Base-by-base conservation (phyloP, 1,140 invertebrate species). In the Papilio machaon region DNA sequence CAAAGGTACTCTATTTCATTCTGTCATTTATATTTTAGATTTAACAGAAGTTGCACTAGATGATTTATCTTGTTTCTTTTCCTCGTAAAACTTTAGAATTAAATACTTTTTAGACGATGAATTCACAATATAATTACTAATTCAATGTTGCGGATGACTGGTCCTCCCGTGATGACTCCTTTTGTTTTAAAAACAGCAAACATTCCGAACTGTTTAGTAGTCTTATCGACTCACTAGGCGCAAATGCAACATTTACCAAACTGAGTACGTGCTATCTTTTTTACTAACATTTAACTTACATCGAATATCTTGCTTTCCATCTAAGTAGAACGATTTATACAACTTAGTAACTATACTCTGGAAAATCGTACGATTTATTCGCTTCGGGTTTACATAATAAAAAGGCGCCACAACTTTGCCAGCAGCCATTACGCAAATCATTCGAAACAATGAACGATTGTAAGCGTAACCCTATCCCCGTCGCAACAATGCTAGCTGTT, bases 401-500 rank as follows among this genome's bases (percentile, higher is more conserved):
- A 76, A 76, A 23, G 43, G 74, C 74, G 46, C 74, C 47, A 70
- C 64, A 76, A 35, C 43, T 30, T 49, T 49, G 11, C 9, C n/a
- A 5, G 73, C 19, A 49, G n/a, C 74, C 43, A 76, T 76, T 76
- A 76, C 74, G 74, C 74, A 76, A 76, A 76, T 49, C 74, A 76
- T 49, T 76, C 46, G 74, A 76, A 76, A 76, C 74, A 76, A 76
- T 76, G 47, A 76, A 13, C 74, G 47, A 76, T 76, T 76, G 74
- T 76, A 52, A 23, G n/a, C 19, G 74, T 76, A 76, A 76, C 47
- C 23, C 74, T 76, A 76, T 47, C 19, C 46, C 23, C 47, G 47
- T 46, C 11, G 46, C 74, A 76, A 76, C 46, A 76, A 76, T 76
- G 74, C 74, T 76, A 76, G 74, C 74, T 76, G 74, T 76, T 76